Evolutionary conservation across 1,140 invertebrate species (phyloP).

Genomic region (Musca vetustissima): DNA sequence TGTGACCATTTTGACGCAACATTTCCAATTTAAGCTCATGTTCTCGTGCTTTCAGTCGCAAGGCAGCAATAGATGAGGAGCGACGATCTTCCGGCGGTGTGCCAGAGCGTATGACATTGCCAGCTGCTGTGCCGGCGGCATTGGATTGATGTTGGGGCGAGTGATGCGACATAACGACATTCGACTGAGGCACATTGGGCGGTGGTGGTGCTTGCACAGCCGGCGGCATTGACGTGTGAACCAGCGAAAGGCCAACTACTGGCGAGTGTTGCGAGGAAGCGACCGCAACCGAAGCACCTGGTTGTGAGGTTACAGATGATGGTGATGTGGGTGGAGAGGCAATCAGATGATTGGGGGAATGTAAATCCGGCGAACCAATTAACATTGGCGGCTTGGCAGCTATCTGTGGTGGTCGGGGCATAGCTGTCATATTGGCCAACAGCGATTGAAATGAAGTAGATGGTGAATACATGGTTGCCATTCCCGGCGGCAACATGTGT

Average conservation of each 20-base stretch:
- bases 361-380: constrained; percentile 52
- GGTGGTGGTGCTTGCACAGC: constrained; percentile 27
- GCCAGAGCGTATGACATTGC: constrained; percentile 34
- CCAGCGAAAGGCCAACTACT: constrained; percentile 23
- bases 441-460: constrained; percentile 80
- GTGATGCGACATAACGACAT: constrained; percentile 30
- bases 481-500: constrained; percentile 65
- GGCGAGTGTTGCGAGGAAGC: constrained; percentile 34
- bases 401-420: constrained; percentile 61
- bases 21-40: constrained; percentile 86
- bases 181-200: constrained; percentile 29
- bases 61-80: constrained; percentile 85
- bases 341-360: constrained; percentile 49
- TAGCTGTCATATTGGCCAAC: constrained; percentile 73
- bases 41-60: constrained; percentile 87
- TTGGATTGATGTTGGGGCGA: constrained; percentile 38
- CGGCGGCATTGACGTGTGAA: constrained; percentile 43
- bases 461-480: constrained; percentile 65
- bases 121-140: constrained; percentile 44
- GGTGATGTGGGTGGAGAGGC: constrained; percentile 62
- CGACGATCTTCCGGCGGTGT: constrained; percentile 74
- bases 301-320: constrained; percentile 56
- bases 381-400: constrained; percentile 45
- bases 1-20: constrained; percentile 74
- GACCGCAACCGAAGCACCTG: constrained; percentile 19